phyloP scores from a whole-genome alignment of 2,888 invertebrate species.

The Ophion slaviceki region DNA sequence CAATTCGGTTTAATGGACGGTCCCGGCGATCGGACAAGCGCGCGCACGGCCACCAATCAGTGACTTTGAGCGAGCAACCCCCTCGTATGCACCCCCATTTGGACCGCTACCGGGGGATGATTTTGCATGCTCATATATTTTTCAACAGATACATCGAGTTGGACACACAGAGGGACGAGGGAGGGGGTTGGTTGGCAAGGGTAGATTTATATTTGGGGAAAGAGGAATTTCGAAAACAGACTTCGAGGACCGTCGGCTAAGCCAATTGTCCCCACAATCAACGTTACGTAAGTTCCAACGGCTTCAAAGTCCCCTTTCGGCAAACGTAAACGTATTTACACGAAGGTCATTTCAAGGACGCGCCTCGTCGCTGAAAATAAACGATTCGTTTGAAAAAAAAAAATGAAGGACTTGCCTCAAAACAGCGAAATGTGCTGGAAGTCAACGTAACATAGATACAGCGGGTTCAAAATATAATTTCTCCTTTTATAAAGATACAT shows the following conservation, averaged over 20 bases:
- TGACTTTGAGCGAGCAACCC: constrained; percentile 55
- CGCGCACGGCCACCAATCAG: constrained; percentile 63
- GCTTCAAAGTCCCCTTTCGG: too few species aligned
- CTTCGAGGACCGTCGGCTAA: neutral
- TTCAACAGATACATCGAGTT: constrained; percentile 12
- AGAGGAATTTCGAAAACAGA: neutral
- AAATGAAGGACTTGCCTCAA: too few species aligned
- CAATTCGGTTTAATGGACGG: constrained; percentile 67
- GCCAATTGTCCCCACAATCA: neutral
- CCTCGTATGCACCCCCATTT: constrained; percentile 3
- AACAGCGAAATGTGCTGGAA: too few species aligned
- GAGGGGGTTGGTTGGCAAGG: neutral
- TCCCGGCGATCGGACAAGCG: constrained; percentile 31
- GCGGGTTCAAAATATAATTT: neutral
- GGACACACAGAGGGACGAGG: neutral
- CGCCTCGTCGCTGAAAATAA: neutral
- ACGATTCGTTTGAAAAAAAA: neutral
- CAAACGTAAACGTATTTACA: too few species aligned
- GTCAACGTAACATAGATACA: neutral
- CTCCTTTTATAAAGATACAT: neutral
- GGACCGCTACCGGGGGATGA: constrained; percentile 29
- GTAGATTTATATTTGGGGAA: neutral
- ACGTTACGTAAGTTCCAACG: neutral
- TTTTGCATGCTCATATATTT: constrained; percentile 19
- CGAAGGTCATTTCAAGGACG: too few species aligned